A percentile compares a stretch with the other conserved stretches of the same genome.
Conservation (phyloP, 2,113 vertebrate genomes). For the Varanus komodoensis region DNA sequence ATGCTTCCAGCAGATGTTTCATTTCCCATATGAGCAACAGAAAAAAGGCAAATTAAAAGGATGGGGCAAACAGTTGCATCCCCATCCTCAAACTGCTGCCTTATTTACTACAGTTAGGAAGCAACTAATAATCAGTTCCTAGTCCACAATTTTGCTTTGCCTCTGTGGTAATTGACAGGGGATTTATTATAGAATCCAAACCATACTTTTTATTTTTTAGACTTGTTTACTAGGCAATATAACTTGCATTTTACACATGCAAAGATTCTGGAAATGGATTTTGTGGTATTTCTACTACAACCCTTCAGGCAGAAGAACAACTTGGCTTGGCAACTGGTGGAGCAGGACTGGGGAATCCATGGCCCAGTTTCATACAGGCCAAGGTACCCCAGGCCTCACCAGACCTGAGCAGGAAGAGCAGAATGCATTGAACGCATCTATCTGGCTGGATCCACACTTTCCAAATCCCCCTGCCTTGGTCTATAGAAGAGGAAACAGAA, state of each 20-base stretch:
- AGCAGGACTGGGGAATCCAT: not conserved
- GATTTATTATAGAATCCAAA: not conserved
- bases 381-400: not conserved
- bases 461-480: not conserved
- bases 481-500: not conserved
- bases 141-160: not conserved
- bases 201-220: too few species aligned
- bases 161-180: not conserved
- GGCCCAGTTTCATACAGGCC: not conserved
- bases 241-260: not conserved
- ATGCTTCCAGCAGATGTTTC: slow-evolving; percentile 1
- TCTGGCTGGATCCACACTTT: not conserved
- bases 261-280: not conserved
- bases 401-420: not conserved
- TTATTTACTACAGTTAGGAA: not conserved
- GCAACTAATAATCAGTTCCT: not conserved
- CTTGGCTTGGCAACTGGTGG: not conserved
- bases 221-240: not conserved
- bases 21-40: slow-evolving; percentile 10
- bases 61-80: not conserved
- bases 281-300: not conserved
- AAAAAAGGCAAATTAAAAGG: not conserved
- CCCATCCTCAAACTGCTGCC: not conserved
- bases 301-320: not conserved
- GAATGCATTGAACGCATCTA: not conserved